A percentile compares a stretch with the other conserved stretches of the same genome.
Evolutionary conservation across 2,113 vertebrate species (phyloP).

Genomic region (Coreoperca whiteheadi): DNA sequence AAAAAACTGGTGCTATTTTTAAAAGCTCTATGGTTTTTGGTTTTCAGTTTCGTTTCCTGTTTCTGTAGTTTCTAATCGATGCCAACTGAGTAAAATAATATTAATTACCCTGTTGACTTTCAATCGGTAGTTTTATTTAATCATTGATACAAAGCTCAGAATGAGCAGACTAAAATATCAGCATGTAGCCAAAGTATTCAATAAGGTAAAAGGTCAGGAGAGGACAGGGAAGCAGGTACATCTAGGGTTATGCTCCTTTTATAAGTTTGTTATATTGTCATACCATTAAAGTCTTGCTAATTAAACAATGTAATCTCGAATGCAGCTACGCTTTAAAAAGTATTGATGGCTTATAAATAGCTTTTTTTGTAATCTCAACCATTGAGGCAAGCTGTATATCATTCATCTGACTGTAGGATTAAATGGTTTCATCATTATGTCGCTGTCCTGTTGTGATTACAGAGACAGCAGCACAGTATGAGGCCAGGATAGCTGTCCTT

Average conservation of each 20-base stretch:
- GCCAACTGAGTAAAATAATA: background rate
- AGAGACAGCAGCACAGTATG: slow-evolving; percentile 86
- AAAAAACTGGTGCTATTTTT: background rate
- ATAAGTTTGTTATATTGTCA: background rate
- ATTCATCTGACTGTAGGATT: background rate
- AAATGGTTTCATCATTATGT: background rate
- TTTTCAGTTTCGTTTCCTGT: background rate
- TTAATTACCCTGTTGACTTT: background rate
- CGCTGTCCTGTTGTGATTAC: background rate
- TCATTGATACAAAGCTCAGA: background rate
- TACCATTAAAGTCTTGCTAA: background rate
- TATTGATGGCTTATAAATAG: background rate
- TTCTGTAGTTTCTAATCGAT: background rate
- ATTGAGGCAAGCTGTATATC: background rate
- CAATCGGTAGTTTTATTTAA: background rate
- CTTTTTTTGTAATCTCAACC: background rate
- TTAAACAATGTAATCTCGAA: background rate
- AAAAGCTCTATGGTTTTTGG: background rate
- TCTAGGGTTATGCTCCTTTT: background rate
- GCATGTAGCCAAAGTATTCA: background rate
- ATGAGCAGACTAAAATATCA: background rate
- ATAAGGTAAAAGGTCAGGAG: background rate
- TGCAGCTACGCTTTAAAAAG: background rate
- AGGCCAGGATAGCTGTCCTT: slow-evolving; percentile 80
- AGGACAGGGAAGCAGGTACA: background rate